phyloP scores from a whole-genome alignment of 2,888 invertebrate species.

The Hedychridium roseum region DNA sequence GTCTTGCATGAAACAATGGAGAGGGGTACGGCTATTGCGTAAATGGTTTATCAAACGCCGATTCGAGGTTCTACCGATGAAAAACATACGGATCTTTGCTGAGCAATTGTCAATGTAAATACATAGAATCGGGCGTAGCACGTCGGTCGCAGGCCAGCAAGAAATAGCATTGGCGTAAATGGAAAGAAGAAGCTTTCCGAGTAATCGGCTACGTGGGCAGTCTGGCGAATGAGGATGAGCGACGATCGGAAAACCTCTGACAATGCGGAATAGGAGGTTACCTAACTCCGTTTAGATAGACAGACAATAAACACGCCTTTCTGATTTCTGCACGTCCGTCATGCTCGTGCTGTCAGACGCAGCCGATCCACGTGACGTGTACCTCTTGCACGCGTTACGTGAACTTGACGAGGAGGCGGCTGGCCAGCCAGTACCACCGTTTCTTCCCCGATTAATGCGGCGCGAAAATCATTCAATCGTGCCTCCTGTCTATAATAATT shows the following conservation, averaged over 20 bases:
- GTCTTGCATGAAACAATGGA: no score
- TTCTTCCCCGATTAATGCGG: constrained; percentile 34
- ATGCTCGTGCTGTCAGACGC: constrained; percentile 58
- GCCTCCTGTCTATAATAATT: constrained; percentile 21
- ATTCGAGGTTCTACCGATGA: no score
- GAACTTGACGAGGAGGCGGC: constrained; percentile 48
- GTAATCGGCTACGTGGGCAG: no score
- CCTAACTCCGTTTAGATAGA: constrained; percentile 27
- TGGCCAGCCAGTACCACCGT: constrained; percentile 25
- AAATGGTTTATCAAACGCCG: no score
- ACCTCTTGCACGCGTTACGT: constrained; percentile 56
- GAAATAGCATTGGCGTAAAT: no score
- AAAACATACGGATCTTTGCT: no score
- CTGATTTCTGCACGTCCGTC: constrained; percentile 52
- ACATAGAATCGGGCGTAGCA: no score
- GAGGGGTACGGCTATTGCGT: no score
- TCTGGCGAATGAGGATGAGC: neutral
- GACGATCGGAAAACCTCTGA: constrained; percentile 3
- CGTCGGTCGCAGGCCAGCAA: neutral
- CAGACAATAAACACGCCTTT: constrained; percentile 47
- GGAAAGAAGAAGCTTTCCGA: no score
- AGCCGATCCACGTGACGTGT: constrained; percentile 52
- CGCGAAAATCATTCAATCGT: constrained; percentile 24
- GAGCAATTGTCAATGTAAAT: no score
- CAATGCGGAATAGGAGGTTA: constrained; percentile 15